Base-by-base conservation (phyloP, 1,140 invertebrate genomes). In the Leucophenga varia region DNA sequence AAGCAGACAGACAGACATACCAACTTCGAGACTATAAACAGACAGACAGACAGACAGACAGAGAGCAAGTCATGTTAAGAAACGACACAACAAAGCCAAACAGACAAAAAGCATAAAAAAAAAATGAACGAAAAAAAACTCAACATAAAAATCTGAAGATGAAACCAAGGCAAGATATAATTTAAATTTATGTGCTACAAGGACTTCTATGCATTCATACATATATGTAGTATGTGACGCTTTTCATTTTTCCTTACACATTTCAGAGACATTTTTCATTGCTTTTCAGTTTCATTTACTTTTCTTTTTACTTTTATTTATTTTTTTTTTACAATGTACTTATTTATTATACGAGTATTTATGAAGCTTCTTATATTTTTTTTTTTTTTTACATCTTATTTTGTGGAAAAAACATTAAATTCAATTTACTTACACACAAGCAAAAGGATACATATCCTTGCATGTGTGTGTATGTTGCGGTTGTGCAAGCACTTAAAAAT, bases 111-210 rank as follows among this genome's bases (percentile, higher is more conserved):
- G 42, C 28, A 43, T 43, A 31, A 32, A 34, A 31, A 32, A 34
- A 43, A 43, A 43, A 43, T 43, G 21, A 31, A 43, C 32, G 14
- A 32, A 16, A 43, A 19, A 35, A 43, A 43, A 19, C 16, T 16
- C 20, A 43, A 49, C 43, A 22, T 47, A 47, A 36, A 47, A 46
- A 47, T 14, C 39, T 47, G 51, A 50, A 35, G 20, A 57, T 51
- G 46, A 52, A 57, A 57, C 55, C 49, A 55, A 52, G 45, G 53
- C 50, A 61, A n/a, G n/a, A 67, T 54, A 67, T 65, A 67, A 65
- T 65, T 63, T 65, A 65, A 65, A 65, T 65, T 65, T 67, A 65
- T 65, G 59, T 67, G n/a, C n/a, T n/a, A n/a, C n/a, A n/a, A n/a
- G n/a, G n/a, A 65, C 63, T 67, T 65, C 47, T 52, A 55, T 56